These are phyloP conservation scores for Pangasianodon gigas DNA, from an alignment of 2,113 vertebrate genomes.

Conservation along the genomic window DNA sequence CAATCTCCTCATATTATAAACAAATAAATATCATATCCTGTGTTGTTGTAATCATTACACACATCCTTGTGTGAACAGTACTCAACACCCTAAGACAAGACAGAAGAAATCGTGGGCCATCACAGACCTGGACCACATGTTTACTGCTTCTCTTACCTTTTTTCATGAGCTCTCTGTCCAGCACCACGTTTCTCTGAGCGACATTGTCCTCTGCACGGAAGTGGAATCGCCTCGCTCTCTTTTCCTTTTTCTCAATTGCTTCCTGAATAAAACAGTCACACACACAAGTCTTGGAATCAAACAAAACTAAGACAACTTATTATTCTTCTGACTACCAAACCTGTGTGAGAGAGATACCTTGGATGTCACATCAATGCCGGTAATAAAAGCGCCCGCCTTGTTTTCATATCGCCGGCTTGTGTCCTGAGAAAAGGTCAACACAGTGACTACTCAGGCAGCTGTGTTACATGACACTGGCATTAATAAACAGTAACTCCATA, in stretches of 20 bases:
- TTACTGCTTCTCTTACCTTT: conserved; percentile 77
- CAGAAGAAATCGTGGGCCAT: background rate
- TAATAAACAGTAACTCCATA: background rate
- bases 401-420: conserved; percentile 92
- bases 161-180: conserved; percentile 89
- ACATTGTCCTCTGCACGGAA: conserved; percentile 84
- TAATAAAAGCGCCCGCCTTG: conserved; percentile 97
- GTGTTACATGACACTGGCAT: background rate
- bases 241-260: conserved; percentile 94
- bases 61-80: background rate
- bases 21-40: background rate
- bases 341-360: conserved; percentile 75
- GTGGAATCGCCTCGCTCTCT: conserved; percentile 91
- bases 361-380: conserved; percentile 95
- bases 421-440: conserved; percentile 76
- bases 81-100: background rate
- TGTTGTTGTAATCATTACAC: background rate
- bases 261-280: conserved; percentile 73
- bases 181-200: conserved; percentile 81
- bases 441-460: background rate
- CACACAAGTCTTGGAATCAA: background rate
- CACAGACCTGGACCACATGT: background rate
- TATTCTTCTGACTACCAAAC: background rate
- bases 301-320: background rate
- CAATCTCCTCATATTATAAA: background rate